phyloP scores from a whole-genome alignment of 2,797 vertebrate genomes.

The Pangasius macronema region DNA sequence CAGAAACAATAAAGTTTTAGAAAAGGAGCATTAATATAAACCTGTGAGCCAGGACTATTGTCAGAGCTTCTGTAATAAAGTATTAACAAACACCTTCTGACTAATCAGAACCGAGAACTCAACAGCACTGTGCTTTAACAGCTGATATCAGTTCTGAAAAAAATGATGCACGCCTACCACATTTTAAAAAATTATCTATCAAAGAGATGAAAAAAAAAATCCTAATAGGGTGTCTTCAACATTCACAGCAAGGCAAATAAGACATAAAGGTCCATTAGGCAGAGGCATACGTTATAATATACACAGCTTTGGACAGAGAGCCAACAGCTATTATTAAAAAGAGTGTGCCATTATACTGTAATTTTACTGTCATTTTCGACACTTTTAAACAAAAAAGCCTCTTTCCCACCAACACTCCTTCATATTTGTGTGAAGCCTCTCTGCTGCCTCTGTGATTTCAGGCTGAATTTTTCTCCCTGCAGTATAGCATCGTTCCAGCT shows the following conservation, averaged over 20 bases:
- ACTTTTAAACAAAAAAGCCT: slow-evolving; percentile 28
- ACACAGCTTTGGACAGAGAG: slow-evolving; percentile 27
- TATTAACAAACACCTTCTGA: neutral
- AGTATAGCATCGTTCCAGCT: slow-evolving; percentile 58
- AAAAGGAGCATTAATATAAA: neutral
- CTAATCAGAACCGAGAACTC: neutral
- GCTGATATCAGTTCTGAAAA: neutral
- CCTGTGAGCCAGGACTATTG: neutral
- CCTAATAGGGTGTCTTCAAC: neutral
- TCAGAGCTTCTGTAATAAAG: neutral
- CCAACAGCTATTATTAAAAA: slow-evolving; percentile 39
- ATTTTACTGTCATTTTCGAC: slow-evolving; percentile 29
- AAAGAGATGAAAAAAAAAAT: neutral
- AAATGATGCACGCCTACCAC: neutral
- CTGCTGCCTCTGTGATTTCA: slow-evolving; percentile 29
- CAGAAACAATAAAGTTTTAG: neutral
- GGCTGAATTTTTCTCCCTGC: slow-evolving; percentile 43
- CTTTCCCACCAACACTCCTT: slow-evolving; percentile 15
- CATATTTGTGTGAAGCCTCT: slow-evolving; percentile 1
- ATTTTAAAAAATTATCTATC: neutral
- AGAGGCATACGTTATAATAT: slow-evolving; percentile 23
- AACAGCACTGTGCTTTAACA: neutral
- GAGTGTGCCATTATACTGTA: slow-evolving; percentile 33
- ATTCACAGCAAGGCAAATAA: slow-evolving; percentile 17
- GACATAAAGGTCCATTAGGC: slow-evolving; percentile 14